Conservation (phyloP, 2,113 vertebrate genomes). For the Clupea harengus region DNA sequence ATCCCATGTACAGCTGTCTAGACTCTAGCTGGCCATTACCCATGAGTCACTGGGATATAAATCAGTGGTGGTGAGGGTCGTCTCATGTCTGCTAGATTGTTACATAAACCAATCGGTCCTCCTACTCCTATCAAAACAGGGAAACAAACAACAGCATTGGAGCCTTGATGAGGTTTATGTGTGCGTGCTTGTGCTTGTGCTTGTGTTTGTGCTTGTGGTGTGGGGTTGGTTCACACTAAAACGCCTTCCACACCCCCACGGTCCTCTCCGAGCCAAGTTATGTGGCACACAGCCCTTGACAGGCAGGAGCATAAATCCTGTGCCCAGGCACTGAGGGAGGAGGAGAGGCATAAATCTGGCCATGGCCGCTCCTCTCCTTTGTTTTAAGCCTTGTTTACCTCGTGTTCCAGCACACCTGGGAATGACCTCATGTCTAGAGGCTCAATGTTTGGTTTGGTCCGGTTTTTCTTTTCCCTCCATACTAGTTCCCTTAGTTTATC, state of each 20-base stretch:
- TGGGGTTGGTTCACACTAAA: neutral
- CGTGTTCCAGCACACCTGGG: slow-evolving; percentile 45
- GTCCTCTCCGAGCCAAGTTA: neutral
- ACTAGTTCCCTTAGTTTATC: slow-evolving; percentile 39
- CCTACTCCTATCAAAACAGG: neutral
- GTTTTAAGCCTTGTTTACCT: slow-evolving; percentile 26
- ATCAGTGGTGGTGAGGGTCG: neutral
- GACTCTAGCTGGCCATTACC: neutral
- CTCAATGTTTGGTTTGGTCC: neutral
- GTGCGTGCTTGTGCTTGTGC: neutral
- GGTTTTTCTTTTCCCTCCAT: slow-evolving; percentile 44
- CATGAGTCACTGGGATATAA: neutral
- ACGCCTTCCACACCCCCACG: neutral
- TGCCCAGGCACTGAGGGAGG: neutral
- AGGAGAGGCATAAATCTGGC: slow-evolving; percentile 43
- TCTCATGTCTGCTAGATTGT: neutral
- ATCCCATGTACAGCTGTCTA: neutral
- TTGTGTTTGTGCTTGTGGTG: slow-evolving; percentile 1
- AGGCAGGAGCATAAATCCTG: slow-evolving; percentile 45
- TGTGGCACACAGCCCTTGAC: slow-evolving; percentile 33
- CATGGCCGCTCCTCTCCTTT: slow-evolving; percentile 9
- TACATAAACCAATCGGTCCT: neutral
- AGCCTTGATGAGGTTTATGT: neutral
- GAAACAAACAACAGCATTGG: neutral
- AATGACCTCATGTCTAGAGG: slow-evolving; percentile 70